These are phyloP conservation scores for Drosophila micromelanica DNA, from an alignment of 1,140 invertebrate genomes.

Conservation along the genomic window DNA sequence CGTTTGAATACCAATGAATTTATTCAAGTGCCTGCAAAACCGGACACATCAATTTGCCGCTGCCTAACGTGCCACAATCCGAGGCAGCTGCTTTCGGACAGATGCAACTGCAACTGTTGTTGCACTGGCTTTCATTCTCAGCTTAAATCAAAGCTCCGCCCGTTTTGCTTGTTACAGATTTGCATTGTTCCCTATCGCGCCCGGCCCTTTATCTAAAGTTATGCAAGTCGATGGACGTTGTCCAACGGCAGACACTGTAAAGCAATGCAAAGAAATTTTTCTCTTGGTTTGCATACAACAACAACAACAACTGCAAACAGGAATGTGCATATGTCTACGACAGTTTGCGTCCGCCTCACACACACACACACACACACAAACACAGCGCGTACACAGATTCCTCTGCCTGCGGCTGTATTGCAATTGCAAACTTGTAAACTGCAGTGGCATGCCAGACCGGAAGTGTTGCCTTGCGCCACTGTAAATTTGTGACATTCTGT, in stretches of 20 bases:
- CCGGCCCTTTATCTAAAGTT: background rate
- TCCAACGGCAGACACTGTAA: conserved; percentile 23
- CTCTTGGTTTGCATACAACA: conserved; percentile 64
- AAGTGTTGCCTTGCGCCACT: conserved; percentile 67
- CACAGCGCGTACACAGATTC: background rate
- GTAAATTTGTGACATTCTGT: conserved; percentile 59
- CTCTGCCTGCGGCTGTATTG: conserved; percentile 30
- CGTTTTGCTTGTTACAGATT: conserved; percentile 32
- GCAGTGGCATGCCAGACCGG: conserved; percentile 53
- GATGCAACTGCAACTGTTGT: conserved; percentile 13
- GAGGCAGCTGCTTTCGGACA: conserved; percentile 25
- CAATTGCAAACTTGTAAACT: conserved; percentile 34
- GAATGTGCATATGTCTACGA: conserved; percentile 36
- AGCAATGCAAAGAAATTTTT: conserved; percentile 34
- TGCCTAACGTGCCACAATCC: conserved; percentile 14
- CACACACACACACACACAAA: conserved; percentile 10
- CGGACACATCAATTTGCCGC: conserved; percentile 32
- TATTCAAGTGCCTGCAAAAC: conserved; percentile 41
- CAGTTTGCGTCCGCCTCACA: conserved; percentile 31
- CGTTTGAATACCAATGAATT: conserved; percentile 35
- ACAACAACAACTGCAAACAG: conserved; percentile 36
- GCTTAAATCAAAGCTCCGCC: conserved; percentile 10
- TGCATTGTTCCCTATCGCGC: background rate
- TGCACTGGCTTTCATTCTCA: conserved; percentile 2
- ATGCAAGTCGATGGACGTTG: conserved; percentile 48